These are phyloP conservation scores for Choristoneura rosaceana DNA, from an alignment of 2,888 invertebrate genomes.

Conservation along the genomic window DNA sequence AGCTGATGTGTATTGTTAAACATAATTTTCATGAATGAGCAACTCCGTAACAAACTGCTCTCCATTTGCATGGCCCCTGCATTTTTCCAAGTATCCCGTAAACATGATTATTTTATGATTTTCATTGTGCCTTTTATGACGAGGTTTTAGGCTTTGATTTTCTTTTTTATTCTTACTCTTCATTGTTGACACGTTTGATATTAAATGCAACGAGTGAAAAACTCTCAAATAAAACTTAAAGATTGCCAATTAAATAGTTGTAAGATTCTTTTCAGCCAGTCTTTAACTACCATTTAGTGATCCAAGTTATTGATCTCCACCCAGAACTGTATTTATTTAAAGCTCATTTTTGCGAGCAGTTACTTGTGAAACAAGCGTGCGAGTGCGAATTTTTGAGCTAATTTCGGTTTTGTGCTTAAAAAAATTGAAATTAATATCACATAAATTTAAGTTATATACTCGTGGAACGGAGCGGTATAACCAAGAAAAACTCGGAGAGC, in stretches of 20 bases:
- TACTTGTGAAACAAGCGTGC: too few relatives aligned
- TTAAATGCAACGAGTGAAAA: not conserved
- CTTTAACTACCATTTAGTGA: too few relatives aligned
- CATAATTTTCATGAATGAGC: slow-evolving; percentile 33
- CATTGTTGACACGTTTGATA: not conserved
- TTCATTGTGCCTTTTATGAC: not conserved
- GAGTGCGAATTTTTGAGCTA: too few relatives aligned
- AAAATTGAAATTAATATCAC: not conserved
- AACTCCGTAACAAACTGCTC: slow-evolving; percentile 27
- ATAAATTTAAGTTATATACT: not conserved
- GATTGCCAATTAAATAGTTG: too few relatives aligned
- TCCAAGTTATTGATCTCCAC: too few relatives aligned
- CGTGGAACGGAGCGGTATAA: not conserved
- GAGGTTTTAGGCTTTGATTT: not conserved
- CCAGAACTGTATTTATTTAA: too few relatives aligned
- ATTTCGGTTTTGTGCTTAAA: too few relatives aligned
- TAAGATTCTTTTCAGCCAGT: too few relatives aligned
- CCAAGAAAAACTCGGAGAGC: not conserved
- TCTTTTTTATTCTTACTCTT: not conserved
- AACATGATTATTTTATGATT: slow-evolving; percentile 24
- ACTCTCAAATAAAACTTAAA: too few relatives aligned
- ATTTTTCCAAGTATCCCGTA: slow-evolving; percentile 21
- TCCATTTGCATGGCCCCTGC: slow-evolving; percentile 19
- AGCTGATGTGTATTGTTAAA: slow-evolving; percentile 35
- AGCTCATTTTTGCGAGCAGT: too few relatives aligned